Evolutionary conservation across 2,888 invertebrate species (phyloP), one percentile per base, ranked within the genome.

Genomic region (Epistrophella euchroma): DNA sequence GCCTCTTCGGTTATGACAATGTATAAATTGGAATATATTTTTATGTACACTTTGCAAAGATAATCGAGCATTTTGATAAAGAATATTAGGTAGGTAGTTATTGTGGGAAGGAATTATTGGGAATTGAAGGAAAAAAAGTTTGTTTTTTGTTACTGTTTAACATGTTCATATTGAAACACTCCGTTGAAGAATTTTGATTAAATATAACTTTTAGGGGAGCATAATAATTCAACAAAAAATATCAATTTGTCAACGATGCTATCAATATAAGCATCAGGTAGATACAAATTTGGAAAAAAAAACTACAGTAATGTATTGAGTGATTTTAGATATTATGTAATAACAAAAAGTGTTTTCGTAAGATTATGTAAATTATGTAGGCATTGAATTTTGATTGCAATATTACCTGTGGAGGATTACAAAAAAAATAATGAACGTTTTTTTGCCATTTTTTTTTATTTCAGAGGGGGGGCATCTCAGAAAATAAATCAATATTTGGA

Each of bases 21-120:
- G 52, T 43, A 75, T 71, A 80, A 80, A 85, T 62, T 77, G 72
- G 43, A 68, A 80, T 76, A 76, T 28, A n/a, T 22, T 22, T 80
- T 71, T 79, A 43, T 79, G 43, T 52, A 74, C 15, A 47, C 13
- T 19, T 28, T 66, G 32, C 10, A 32, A 35, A 22, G 66, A 45
- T 28, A 74, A 60, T 60, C 45, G 50, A 19, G 17, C 5, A 15
- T 50, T 50, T 66, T 47, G 22, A 13, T n/a, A 22, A 11, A 22
- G 22, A 15, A 47, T 47, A 32, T n/a, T n/a, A n/a, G n/a, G n/a
- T n/a, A 56, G 11, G n/a, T 62, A 11, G 32, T 47, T 47, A 47
- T 32, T 66, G n/a, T 50, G 47, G 50, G 19, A 47, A n/a, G 43
- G 15, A 22, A 1, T 6, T 10, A 25, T 6, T 68, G 4, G 15